phyloP scores from a whole-genome alignment of 92 coral and sea anemone species.

The Diadumene lineata region DNA sequence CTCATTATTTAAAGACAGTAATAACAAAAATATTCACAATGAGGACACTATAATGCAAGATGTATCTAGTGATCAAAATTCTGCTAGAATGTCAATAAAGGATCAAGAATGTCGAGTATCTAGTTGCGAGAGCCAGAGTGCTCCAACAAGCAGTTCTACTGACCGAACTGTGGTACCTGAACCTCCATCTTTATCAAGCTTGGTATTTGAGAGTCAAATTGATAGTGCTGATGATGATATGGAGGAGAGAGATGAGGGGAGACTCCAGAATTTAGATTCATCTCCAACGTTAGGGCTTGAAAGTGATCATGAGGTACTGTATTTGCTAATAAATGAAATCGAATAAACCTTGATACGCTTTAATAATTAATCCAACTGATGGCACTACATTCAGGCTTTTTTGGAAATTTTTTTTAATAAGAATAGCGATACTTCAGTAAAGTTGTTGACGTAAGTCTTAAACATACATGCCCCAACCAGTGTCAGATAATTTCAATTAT shows the following conservation, averaged over 20 bases:
- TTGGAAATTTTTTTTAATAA: no score
- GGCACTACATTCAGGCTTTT: no score
- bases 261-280: slow-evolving; percentile 15
- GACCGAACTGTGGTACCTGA: slow-evolving; percentile 58
- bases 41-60: background rate
- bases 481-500: no score
- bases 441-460: no score
- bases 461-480: no score
- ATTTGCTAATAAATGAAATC: no score
- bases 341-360: no score
- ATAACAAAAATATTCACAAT: background rate
- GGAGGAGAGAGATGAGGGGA: background rate
- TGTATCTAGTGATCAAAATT: background rate
- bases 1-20: background rate
- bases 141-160: background rate
- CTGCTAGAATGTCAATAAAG: no score
- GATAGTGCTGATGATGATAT: slow-evolving; percentile 16
- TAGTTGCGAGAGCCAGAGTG: background rate
- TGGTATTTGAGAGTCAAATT: slow-evolving; percentile 44
- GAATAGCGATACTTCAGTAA: no score
- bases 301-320: slow-evolving; percentile 14
- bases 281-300: slow-evolving; percentile 74
- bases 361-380: no score
- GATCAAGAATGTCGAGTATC: background rate
- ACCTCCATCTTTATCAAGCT: slow-evolving; percentile 59